phyloP scores from a whole-genome alignment of 2,113 vertebrate species.

The Deroptyus accipitrinus region DNA sequence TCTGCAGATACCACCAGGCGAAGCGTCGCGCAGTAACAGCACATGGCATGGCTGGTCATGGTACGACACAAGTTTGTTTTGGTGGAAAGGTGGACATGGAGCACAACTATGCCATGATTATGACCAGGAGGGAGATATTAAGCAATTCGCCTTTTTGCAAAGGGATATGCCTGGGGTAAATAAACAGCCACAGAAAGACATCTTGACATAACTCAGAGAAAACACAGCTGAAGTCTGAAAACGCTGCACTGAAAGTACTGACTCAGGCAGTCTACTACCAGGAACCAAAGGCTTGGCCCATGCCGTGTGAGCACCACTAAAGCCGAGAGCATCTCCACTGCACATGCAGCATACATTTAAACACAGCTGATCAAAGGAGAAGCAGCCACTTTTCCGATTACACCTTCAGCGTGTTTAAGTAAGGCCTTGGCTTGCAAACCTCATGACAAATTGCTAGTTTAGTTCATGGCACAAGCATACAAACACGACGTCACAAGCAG shows the following conservation, averaged over 20 bases:
- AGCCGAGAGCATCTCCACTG: background rate
- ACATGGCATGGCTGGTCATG: background rate
- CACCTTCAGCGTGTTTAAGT: background rate
- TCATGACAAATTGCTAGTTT: background rate
- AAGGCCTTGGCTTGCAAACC: background rate
- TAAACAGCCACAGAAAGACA: background rate
- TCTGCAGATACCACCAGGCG: background rate
- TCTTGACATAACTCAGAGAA: background rate
- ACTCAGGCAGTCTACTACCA: background rate
- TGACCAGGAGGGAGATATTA: background rate
- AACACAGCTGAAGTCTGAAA: background rate
- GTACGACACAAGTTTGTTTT: rapidly evolving
- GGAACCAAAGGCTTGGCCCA: background rate
- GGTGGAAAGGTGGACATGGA: background rate
- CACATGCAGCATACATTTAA: background rate
- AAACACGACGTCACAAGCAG: background rate
- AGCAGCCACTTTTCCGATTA: background rate
- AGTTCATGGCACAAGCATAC: background rate
- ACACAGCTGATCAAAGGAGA: background rate
- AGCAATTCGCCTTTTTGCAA: background rate
- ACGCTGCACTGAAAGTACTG: background rate
- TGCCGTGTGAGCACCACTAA: rapidly evolving
- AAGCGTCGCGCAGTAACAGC: background rate
- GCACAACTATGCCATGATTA: background rate
- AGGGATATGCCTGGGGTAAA: background rate